Conservation (phyloP, 2,113 vertebrate genomes). For the Aramus guarauna region DNA sequence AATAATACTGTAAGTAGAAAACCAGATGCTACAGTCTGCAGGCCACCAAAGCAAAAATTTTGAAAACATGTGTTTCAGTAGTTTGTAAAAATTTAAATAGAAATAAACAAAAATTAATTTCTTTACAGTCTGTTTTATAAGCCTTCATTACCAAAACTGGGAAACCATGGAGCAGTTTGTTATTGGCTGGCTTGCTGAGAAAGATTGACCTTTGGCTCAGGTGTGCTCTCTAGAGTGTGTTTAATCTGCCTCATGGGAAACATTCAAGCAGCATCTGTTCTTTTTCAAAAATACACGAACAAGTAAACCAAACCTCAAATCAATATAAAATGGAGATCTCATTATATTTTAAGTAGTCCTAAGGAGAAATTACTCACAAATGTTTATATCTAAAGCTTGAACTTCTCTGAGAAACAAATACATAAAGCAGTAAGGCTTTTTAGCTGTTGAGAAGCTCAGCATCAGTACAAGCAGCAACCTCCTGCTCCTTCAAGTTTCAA, state of each 20-base stretch:
- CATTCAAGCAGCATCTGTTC: conserved; percentile 43
- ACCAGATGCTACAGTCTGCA: conserved; percentile 1
- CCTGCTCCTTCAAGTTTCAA: background rate
- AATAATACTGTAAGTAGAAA: background rate
- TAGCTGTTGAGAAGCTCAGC: background rate
- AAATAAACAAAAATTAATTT: conserved; percentile 32
- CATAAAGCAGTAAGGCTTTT: background rate
- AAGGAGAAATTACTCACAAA: background rate
- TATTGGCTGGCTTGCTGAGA: background rate
- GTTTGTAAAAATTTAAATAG: conserved; percentile 29
- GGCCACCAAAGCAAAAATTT: background rate
- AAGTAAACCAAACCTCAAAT: conserved; percentile 15
- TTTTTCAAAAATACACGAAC: conserved; percentile 41
- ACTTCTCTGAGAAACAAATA: background rate
- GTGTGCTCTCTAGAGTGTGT: background rate
- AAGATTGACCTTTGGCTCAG: conserved; percentile 3
- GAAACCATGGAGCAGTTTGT: conserved; percentile 1
- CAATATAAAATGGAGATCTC: background rate
- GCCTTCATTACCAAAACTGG: background rate
- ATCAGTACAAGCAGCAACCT: background rate
- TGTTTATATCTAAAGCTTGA: conserved; percentile 19
- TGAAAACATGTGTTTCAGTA: conserved; percentile 38
- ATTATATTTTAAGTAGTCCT: conserved; percentile 18
- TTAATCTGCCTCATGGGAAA: conserved; percentile 37
- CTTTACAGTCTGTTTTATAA: conserved; percentile 19